Evolutionary conservation across 2,797 vertebrate genomes (phyloP), one percentile per base, ranked within the genome.

Genomic region (Mormyrops boulengeri): DNA sequence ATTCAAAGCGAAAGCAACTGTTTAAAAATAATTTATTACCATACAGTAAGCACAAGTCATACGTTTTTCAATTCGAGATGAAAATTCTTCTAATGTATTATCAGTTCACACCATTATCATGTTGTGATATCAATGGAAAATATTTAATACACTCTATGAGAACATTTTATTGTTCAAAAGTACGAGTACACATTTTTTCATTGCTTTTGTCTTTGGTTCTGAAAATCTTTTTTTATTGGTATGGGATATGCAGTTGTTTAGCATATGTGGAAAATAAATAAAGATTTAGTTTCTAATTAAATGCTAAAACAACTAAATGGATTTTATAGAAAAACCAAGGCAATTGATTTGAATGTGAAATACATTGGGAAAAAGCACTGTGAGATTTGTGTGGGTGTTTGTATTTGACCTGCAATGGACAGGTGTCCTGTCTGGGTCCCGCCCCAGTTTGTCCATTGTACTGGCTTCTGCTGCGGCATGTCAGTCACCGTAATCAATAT

Each of bases 11-110:
- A 73, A 73, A 17, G 66, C 12, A 73, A 73, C 30, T 60, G 53
- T 66, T 73, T 34, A 52, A 52, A 80, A 88, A 77, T 80, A 77
- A 88, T 52, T 44, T 60, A 85, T 85, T 85, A 55, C 30, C 50
- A 14, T 89, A 34, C 19, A 26, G 11, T 86, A 34, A 66, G 53
- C 52, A 57, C 88, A 84, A 66, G 57, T 66, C 17, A 34, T 69
- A 69, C 3, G 0, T 34, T 69, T 69, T 69, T 34, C 57, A 62
- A 9, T 62, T 62, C 66, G 34, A 69, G 66, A 34, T 34, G 66
- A 34, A 69, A 34, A 69, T 69, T 11, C 62, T 69, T 69, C 11
- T 69, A 14, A 69, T 14, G 66, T 34, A 30, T 69, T 30, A 73
- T 34, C 66, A 73, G 66, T 73, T 73, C 66, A 73, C 11, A 3